Evolutionary conservation across 2,888 invertebrate species (phyloP).

Genomic region (Notocelia uddmanniana): DNA sequence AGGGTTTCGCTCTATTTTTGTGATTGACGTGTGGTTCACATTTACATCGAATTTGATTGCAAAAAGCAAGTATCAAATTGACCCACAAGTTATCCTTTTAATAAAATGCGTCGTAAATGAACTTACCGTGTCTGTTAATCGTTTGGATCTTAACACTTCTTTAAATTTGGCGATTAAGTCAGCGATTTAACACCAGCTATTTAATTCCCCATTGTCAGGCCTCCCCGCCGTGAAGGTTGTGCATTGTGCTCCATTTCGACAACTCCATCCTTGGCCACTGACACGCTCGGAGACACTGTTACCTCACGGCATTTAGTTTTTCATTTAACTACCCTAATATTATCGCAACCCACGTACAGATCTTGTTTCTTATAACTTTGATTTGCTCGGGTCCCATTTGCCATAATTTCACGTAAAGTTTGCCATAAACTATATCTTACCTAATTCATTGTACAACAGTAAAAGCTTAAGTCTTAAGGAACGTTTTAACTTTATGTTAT

Average conservation of each 20-base stretch:
- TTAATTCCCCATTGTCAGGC: constrained; percentile 40
- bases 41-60: too few species aligned
- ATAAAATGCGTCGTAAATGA: background rate
- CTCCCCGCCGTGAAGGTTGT: constrained; percentile 62
- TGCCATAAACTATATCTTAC: background rate
- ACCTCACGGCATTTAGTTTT: constrained; percentile 13
- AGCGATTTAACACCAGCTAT: background rate
- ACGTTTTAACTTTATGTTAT: too few species aligned
- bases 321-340: constrained; percentile 2
- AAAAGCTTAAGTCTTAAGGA: too few species aligned
- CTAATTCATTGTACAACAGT: background rate
- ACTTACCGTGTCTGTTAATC: constrained; percentile 2
- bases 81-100: background rate
- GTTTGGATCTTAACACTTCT: background rate
- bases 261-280: constrained; percentile 31
- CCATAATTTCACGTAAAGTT: background rate
- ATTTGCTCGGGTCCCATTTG: background rate
- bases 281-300: constrained; percentile 26
- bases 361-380: background rate
- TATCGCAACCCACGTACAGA: background rate
- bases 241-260: constrained; percentile 56
- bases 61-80: background rate
- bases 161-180: background rate
- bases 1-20: too few species aligned
- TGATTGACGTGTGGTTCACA: too few species aligned